Evolutionary conservation across 2,888 invertebrate species (phyloP).

Genomic region (Iselma pallidipennis): DNA sequence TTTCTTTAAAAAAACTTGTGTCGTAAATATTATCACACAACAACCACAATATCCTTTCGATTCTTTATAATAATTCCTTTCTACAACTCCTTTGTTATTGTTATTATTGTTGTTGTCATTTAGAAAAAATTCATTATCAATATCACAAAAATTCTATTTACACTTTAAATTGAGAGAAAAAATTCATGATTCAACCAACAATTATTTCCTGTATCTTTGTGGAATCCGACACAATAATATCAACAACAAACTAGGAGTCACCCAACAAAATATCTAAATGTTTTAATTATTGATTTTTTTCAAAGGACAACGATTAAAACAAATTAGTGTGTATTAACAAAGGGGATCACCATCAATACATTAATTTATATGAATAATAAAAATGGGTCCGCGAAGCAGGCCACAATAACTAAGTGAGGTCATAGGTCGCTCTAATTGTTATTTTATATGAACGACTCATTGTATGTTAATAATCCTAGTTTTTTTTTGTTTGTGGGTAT

Average conservation of each 20-base stretch:
- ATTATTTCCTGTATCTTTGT: background rate
- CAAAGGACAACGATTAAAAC: background rate
- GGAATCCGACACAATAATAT: background rate
- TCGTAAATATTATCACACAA: conserved; percentile 6
- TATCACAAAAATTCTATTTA: background rate
- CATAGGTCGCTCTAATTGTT: conserved; percentile 34
- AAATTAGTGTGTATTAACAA: conserved; percentile 4
- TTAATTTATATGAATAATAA: conserved; percentile 9
- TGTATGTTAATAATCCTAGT: conserved; percentile 34
- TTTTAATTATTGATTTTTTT: background rate
- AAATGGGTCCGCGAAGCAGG: conserved; percentile 15
- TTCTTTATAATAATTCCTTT: background rate
- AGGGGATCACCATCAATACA: conserved; percentile 4
- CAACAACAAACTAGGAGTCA: background rate
- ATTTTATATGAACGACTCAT: conserved; percentile 35
- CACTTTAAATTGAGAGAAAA: background rate
- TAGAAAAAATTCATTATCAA: conserved; percentile 7
- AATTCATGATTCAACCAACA: background rate
- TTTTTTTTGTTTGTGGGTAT: background rate
- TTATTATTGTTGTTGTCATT: background rate
- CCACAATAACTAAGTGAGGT: conserved; percentile 22
- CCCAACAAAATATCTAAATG: background rate
- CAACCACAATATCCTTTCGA: conserved; percentile 13
- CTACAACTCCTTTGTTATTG: background rate
- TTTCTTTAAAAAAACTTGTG: conserved; percentile 8